Evolutionary conservation across 1,140 invertebrate species (phyloP), one percentile per base, ranked within the genome.

Genomic region (Nixonia krombeini): DNA sequence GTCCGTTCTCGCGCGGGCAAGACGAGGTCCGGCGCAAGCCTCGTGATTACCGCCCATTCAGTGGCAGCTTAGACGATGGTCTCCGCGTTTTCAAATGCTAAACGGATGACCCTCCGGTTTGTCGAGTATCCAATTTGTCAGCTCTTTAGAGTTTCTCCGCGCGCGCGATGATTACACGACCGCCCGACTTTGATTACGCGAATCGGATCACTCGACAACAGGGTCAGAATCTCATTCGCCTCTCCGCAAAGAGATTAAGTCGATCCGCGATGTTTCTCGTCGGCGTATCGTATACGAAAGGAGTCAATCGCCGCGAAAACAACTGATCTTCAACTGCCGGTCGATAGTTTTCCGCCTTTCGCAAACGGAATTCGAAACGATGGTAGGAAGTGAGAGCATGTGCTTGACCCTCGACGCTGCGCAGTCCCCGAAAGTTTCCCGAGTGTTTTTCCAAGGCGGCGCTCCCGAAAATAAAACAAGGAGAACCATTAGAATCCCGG

Each of bases 11-110:
- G 33, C 45, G 53, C 49, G 38, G 29, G n/a, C n/a, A n/a, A n/a
- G 13, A 49, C 28, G 38, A 45, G 28, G 29, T 37, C 29, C 29
- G 8, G 29, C 29, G 3, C 12, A 65, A 65, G 59, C 33, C 49
- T 70, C 72, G 62, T 82, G 73, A 82, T 80, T 79, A 81, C 76
- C 72, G 67, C 70, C 68, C 67, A 78, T 82, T 80, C 78, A 78
- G 57, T 50, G 68, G 21, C 45, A 45, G 66, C 71, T 78, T 72
- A 75, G 50, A 56, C 47, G 55, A n/a, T n/a, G n/a, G 46, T 47
- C 67, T 66, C 31, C 63, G 38, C 52, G 71, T 67, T 72, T 64
- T 58, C 62, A 74, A 78, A 70, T 63, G n/a, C n/a, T n/a, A n/a
- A n/a, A 70, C 73, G 33, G 46, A 56, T 47, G 35, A 25, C 59